Percentiles rank a stretch among this genome's conserved stretches.
Evolutionary conservation across 2,797 vertebrate species (phyloP).

Genomic region (Molossus alvarezi): DNA sequence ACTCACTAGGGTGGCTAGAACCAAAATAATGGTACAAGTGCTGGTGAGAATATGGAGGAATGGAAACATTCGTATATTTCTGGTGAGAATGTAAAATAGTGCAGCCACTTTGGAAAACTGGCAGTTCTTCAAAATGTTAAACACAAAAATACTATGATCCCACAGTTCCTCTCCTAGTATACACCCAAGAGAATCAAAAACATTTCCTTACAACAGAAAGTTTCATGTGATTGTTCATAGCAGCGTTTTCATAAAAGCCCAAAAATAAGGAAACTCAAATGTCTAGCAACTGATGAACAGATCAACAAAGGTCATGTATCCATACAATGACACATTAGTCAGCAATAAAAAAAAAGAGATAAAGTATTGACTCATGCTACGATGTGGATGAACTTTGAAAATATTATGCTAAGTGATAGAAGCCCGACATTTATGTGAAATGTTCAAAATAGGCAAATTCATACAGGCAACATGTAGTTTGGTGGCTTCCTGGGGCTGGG

Average conservation of each 20-base stretch:
- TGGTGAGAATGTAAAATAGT: background rate
- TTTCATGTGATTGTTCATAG: background rate
- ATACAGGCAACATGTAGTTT: background rate
- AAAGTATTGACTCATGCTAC: background rate
- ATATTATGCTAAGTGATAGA: background rate
- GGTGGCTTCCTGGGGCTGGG: background rate
- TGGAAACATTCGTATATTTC: too few relatives aligned
- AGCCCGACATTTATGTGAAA: background rate
- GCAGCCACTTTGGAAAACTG: background rate
- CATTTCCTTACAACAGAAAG: background rate
- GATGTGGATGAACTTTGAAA: background rate
- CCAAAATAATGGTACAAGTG: slow-evolving; percentile 8
- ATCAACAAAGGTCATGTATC: background rate
- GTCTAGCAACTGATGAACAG: background rate
- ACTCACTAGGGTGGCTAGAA: background rate
- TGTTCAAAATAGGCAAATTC: background rate
- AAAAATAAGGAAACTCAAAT: background rate
- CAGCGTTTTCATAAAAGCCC: background rate
- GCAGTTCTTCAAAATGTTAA: slow-evolving; percentile 2
- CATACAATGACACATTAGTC: too few relatives aligned
- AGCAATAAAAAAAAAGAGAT: background rate
- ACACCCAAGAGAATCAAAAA: background rate
- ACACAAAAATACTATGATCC: background rate
- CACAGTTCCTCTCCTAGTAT: background rate
- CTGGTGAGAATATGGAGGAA: background rate